Base-by-base conservation (phyloP, 2,888 invertebrate species). In the Drosophila prostipennis region DNA sequence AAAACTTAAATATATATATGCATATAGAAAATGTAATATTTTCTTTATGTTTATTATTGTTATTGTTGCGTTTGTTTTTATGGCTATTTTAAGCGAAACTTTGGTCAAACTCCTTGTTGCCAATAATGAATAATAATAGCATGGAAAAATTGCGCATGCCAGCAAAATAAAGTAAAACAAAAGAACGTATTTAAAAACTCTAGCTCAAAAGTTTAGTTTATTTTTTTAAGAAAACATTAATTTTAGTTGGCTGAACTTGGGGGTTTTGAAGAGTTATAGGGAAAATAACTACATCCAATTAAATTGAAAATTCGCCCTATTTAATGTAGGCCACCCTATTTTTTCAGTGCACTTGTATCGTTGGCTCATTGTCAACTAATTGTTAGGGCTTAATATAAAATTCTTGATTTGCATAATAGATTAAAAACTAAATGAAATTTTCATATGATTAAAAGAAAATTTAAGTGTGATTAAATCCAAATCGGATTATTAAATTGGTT, bases 31-130 rank as follows among this genome's bases (percentile, higher is more conserved):
- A 65, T 37, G 45, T 52, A 64, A 65, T 67, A 53, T 45, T 67
- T 64, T 67, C 43, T 52, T 67, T 60, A 60, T 37, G 60, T 45
- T 45, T 60, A 7, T 19, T 36, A 53, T 58, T 39, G 29, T 39
- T 58, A 55, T 58, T 37, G 36, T 37, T 61, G 43, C 19, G 8
- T 53, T 48, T 45, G 26, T 53, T 67, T 64, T 43, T 37, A 36
- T 43, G 11, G 52, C 43, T 43, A 37, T 65, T 53, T 65, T 16
- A 16, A 37, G 37, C 13, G 37, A 65, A 67, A 65, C 54, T 65
- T 65, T 34, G 34, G 16, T 8, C 23, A 6, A 53, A 53, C 36
- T 51, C 43, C 16, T 63, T 39, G 53, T 16, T 37, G 45, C 23
- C 32, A 39, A 67, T 64, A 43, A 39, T 60, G 37, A 60, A 36